Conservation (phyloP, 2,888 invertebrate genomes). For the Lasioglossum vierecki region DNA sequence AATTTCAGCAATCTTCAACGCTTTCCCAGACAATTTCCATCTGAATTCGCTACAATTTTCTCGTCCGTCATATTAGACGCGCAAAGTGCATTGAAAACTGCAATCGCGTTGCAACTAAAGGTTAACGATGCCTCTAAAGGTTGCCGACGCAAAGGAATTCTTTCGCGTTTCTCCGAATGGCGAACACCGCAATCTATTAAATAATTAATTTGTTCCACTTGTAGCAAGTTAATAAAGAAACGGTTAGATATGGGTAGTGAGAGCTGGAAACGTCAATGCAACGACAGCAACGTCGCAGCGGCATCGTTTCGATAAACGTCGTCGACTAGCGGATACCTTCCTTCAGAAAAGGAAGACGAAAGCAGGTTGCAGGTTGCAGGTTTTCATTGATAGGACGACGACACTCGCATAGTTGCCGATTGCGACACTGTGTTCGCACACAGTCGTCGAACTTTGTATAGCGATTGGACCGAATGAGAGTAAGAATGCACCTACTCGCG, state of each 20-base stretch:
- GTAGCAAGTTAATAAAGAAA: not conserved
- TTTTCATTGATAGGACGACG: not conserved
- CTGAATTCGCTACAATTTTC: not conserved
- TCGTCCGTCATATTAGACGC: not conserved
- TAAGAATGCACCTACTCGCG: not conserved
- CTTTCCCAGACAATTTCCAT: not conserved
- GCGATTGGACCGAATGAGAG: not conserved
- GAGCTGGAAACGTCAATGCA: not conserved
- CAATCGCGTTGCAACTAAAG: not conserved
- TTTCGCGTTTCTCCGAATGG: not conserved
- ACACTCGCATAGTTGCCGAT: not conserved
- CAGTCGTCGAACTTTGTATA: not conserved
- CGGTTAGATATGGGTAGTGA: not conserved
- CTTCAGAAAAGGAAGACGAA: not conserved
- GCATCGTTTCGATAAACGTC: not conserved
- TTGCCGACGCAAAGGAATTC: not conserved
- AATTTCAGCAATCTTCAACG: not conserved
- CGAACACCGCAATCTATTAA: not conserved
- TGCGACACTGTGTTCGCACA: not conserved
- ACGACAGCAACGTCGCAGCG: not conserved
- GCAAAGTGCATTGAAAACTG: not conserved
- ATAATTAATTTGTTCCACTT: not conserved
- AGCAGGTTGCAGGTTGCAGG: not conserved
- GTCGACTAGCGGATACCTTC: not conserved
- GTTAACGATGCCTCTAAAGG: not conserved